Evolutionary conservation across 2,888 invertebrate species (phyloP), one percentile per base, ranked within the genome.

Genomic region (Diaprepes abbreviatus): DNA sequence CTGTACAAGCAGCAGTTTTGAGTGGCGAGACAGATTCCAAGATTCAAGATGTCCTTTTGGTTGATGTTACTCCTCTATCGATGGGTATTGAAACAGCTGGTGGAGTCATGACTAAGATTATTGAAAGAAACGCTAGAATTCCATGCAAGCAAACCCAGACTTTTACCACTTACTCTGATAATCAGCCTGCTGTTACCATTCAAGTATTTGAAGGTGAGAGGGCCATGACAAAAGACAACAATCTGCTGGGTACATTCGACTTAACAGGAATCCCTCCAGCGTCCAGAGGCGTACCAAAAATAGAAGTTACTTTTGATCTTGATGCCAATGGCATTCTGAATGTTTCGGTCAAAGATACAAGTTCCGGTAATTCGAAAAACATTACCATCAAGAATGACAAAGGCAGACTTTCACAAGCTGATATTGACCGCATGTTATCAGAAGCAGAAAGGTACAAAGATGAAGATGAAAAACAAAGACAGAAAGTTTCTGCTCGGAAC

Each of bases 191-290:
- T 3, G 89, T 89, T 40, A 84, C 86, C 45, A 87, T 89, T 73
- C 86, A 87, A 81, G 89, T 88, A 16, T 87, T 83, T 76, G 88
- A 93, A 81, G 93, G 93, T 28, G 93, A 93, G 83, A 86, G 94
- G 35, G 90, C 91, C n/a, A 91, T 92, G 92, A 92, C 92, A 10
- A 91, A 91, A 81, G 92, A 92, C 83, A 93, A 93, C 85, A 91
- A 93, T 80, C 80, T 89, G 3, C 82, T 91, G 58, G 90, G 90
- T 40, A 89, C 86, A 3, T 90, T 90, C 80, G 89, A 90, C 75
- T 80, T 90, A 73, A 89, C 89, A 7, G 92, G 91, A 43, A 90
- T 92, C 21, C 90, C 91, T 9, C 90, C 90, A 0, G 91, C 91
- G 16, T 90, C 91, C 0, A 85, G 90, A 50, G 91, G 90, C 10